phyloP scores from a whole-genome alignment of 1,140 invertebrate species.

The Heliconius melpomene region DNA sequence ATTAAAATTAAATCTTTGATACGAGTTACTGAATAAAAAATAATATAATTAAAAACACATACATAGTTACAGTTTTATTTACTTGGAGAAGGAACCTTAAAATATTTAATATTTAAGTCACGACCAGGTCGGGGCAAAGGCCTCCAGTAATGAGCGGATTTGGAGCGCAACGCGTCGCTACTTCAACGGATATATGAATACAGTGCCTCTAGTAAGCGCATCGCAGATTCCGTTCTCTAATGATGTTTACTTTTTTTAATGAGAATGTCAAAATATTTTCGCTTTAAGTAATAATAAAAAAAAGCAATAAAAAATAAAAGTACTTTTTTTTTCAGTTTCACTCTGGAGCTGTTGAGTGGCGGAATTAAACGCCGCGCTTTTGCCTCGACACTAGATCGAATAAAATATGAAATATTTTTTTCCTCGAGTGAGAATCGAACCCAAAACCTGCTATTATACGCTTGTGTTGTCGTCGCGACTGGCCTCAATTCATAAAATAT shows the following conservation, averaged over 20 bases:
- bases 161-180: conserved; percentile 26
- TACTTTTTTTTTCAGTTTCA: background rate
- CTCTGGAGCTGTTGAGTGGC: too few relatives aligned
- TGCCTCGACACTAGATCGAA: too few relatives aligned
- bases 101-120: conserved; percentile 29
- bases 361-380: too few relatives aligned
- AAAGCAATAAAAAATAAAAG: conserved; percentile 17
- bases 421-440: too few relatives aligned
- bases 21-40: too few relatives aligned
- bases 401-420: too few relatives aligned
- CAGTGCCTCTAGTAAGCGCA: background rate
- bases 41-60: background rate
- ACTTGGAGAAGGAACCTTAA: background rate
- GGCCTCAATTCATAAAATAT: conserved; percentile 9
- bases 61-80: background rate
- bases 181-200: conserved; percentile 16
- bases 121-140: conserved; percentile 26
- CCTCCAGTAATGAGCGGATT: conserved; percentile 30
- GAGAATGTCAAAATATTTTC: background rate
- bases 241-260: conserved; percentile 13
- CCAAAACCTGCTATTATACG: too few relatives aligned
- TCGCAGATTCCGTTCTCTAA: background rate
- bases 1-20: too few relatives aligned
- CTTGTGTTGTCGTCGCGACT: too few relatives aligned
- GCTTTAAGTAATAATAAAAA: background rate